These are phyloP conservation scores for Naso thynnoides DNA, from an alignment of 2,797 vertebrate genomes.

Conservation along the genomic window DNA sequence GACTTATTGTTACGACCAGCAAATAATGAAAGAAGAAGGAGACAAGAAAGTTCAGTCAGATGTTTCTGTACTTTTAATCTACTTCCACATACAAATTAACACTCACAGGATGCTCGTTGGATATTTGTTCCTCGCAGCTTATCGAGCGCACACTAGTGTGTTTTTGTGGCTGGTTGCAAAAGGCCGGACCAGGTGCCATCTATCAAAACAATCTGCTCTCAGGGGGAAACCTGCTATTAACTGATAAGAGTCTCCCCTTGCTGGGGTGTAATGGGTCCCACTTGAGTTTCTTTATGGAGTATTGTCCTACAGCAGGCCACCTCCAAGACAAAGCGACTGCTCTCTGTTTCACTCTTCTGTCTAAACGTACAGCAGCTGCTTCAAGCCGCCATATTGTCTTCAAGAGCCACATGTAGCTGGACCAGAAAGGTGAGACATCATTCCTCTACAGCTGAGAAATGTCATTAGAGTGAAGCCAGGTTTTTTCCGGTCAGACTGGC, in stretches of 20 bases:
- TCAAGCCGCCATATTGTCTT: not conserved
- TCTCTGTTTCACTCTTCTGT: conserved; percentile 30
- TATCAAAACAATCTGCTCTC: conserved; percentile 86
- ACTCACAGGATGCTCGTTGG: conserved; percentile 20
- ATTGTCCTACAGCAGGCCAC: conserved; percentile 71
- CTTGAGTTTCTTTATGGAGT: conserved; percentile 79
- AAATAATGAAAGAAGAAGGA: conserved; percentile 19
- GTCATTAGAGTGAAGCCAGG: not conserved
- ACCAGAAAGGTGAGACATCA: not conserved
- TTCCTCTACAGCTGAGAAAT: not conserved
- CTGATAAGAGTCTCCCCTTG: conserved; percentile 83
- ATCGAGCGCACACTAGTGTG: conserved; percentile 64
- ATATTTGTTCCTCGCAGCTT: conserved; percentile 39
- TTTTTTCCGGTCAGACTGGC: not conserved
- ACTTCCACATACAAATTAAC: conserved; percentile 43
- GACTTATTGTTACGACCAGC: conserved; percentile 12
- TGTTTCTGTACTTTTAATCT: conserved; percentile 8
- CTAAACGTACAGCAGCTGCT: conserved; percentile 13
- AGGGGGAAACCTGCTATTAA: conserved; percentile 85
- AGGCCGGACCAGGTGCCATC: conserved; percentile 82
- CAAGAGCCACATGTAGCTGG: not conserved
- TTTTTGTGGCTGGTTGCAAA: conserved; percentile 59
- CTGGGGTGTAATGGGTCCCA: conserved; percentile 81
- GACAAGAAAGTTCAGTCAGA: conserved; percentile 28
- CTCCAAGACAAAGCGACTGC: conserved; percentile 60